Conservation (phyloP, 2,113 vertebrate species). For the Erythrolamprus reginae region DNA sequence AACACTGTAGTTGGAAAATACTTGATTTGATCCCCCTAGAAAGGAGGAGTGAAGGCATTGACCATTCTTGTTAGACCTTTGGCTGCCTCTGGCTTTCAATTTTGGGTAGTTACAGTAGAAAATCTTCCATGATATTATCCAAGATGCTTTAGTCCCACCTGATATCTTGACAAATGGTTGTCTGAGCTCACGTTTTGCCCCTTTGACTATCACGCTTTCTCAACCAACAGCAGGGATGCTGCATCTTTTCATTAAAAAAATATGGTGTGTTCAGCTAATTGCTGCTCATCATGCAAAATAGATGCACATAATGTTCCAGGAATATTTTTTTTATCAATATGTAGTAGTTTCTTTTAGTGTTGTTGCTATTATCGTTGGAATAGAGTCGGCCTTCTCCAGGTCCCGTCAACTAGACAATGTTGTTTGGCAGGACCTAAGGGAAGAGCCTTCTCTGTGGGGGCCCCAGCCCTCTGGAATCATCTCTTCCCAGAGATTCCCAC, state of each 20-base stretch:
- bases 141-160: not conserved
- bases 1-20: not conserved
- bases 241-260: not conserved
- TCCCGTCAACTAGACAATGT: no score
- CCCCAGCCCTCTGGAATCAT: no score
- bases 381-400: no score
- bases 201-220: not conserved
- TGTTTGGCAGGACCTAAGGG: no score
- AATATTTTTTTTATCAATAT: not conserved
- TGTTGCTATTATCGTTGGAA: not conserved
- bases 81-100: not conserved
- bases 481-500: no score
- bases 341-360: not conserved
- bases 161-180: not conserved
- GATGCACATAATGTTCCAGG: not conserved
- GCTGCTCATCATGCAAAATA: not conserved
- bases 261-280: not conserved
- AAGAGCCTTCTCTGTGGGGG: no score
- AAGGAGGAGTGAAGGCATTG: not conserved
- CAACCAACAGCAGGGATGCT: not conserved
- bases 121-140: not conserved
- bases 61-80: not conserved
- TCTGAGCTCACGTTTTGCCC: not conserved
- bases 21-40: not conserved
- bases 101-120: not conserved